These are phyloP conservation scores for Heteromurus nitidus DNA, from an alignment of 2,888 invertebrate genomes.

Conservation along the genomic window DNA sequence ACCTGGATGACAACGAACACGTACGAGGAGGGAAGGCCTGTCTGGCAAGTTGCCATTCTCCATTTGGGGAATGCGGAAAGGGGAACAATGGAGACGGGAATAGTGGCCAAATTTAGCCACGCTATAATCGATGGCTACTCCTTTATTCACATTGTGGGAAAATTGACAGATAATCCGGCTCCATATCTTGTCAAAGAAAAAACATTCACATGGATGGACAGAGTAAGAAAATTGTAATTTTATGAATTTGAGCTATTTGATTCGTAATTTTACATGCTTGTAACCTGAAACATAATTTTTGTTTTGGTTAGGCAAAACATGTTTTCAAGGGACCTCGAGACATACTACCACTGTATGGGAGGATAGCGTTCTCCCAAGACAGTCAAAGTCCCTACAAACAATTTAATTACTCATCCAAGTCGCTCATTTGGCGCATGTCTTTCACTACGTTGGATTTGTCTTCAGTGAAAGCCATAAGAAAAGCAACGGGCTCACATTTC, in stretches of 20 bases:
- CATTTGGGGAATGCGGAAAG: slow-evolving; percentile 31
- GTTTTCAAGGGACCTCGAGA: slow-evolving; percentile 35
- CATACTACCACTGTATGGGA: slow-evolving; percentile 26
- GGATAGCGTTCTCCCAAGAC: slow-evolving; percentile 44
- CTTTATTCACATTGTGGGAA: slow-evolving; percentile 63
- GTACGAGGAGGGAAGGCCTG: slow-evolving; percentile 41
- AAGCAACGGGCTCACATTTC: slow-evolving; percentile 52
- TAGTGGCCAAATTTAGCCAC: slow-evolving; percentile 66
- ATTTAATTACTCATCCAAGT: background rate
- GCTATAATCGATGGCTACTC: slow-evolving; percentile 58
- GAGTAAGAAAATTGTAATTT: background rate
- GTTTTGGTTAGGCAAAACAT: slow-evolving; percentile 41
- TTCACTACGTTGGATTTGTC: slow-evolving; percentile 51
- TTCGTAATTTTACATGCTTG: slow-evolving; percentile 1
- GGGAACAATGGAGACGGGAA: slow-evolving; percentile 47
- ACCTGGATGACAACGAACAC: slow-evolving; percentile 62
- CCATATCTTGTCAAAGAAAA: slow-evolving; percentile 55
- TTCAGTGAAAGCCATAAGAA: slow-evolving; percentile 53
- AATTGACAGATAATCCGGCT: slow-evolving; percentile 49
- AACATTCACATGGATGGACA: slow-evolving; percentile 41
- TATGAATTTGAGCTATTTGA: background rate
- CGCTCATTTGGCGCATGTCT: slow-evolving; percentile 54
- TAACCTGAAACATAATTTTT: too few relatives aligned
- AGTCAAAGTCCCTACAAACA: slow-evolving; percentile 44
- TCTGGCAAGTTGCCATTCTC: slow-evolving; percentile 60